A percentile compares a stretch with the other conserved stretches of the same genome.
These are phyloP conservation scores for Nomada lathburiana DNA, from an alignment of 2,888 invertebrate species.

Conservation along the genomic window DNA sequence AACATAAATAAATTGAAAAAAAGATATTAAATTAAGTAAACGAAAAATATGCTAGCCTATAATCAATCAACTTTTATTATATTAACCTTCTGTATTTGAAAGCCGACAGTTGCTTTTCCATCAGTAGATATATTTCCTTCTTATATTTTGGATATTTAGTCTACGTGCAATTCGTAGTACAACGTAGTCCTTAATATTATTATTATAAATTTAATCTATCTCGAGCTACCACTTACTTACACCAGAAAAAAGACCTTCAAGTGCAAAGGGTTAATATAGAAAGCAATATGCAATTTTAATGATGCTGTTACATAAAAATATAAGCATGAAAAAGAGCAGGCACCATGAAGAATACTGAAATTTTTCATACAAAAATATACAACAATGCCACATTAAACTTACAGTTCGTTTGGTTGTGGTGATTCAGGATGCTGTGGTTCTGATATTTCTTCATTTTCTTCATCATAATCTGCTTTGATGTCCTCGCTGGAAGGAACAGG, in stretches of 20 bases:
- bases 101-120: no score
- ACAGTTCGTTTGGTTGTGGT: constrained; percentile 62
- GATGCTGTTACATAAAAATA: neutral
- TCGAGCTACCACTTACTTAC: no score
- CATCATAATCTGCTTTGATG: constrained; percentile 82
- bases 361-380: constrained; percentile 1
- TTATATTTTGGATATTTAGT: no score
- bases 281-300: constrained; percentile 4
- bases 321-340: neutral
- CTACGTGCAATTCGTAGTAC: no score
- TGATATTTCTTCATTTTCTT: constrained; percentile 77
- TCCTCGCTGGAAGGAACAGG: constrained; percentile 82
- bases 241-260: neutral
- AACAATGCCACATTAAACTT: constrained; percentile 22
- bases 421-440: constrained; percentile 56
- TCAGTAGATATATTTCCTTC: no score
- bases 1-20: constrained; percentile 47
- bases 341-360: neutral
- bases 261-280: neutral
- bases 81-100: no score
- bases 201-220: no score
- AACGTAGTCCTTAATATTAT: no score
- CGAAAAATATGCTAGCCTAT: neutral
- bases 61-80: neutral
- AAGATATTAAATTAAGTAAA: constrained; percentile 2